Percentiles rank a stretch among this genome's conserved stretches.
Conservation (phyloP, 2,797 vertebrate species). For the Pseudochromis fuscus region DNA sequence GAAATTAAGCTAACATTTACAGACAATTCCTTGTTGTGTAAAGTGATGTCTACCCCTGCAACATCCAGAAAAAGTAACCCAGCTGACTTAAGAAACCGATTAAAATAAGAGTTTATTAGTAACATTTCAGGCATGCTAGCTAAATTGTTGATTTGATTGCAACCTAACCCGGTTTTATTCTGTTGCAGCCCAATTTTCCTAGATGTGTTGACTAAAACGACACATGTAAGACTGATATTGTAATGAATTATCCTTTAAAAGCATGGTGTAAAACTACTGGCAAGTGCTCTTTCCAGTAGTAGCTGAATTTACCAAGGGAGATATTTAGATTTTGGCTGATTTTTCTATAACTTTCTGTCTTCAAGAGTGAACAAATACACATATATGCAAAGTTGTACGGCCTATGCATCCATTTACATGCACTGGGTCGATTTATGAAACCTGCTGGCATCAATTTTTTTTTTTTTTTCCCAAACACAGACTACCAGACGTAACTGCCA, state of each 20-base stretch:
- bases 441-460: constrained; percentile 8
- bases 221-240: too few species aligned
- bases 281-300: too few species aligned
- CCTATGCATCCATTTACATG: not conserved
- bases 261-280: too few species aligned
- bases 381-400: not conserved
- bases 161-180: not conserved
- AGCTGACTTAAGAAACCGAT: not conserved
- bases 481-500: constrained; percentile 3
- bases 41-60: too few species aligned
- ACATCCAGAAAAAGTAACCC: too few species aligned
- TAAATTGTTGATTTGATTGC: not conserved
- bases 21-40: too few species aligned
- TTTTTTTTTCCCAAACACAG: not conserved
- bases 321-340: not conserved
- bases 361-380: not conserved
- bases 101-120: not conserved
- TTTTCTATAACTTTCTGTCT: not conserved
- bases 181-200: too few species aligned
- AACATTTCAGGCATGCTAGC: not conserved
- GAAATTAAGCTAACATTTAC: too few species aligned
- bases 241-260: too few species aligned
- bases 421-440: constrained; percentile 11
- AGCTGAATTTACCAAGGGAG: too few species aligned
- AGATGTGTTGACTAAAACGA: too few species aligned